Evolutionary conservation across 2,797 vertebrate species (phyloP).

Genomic region (Mormyrus proboscirostris): DNA sequence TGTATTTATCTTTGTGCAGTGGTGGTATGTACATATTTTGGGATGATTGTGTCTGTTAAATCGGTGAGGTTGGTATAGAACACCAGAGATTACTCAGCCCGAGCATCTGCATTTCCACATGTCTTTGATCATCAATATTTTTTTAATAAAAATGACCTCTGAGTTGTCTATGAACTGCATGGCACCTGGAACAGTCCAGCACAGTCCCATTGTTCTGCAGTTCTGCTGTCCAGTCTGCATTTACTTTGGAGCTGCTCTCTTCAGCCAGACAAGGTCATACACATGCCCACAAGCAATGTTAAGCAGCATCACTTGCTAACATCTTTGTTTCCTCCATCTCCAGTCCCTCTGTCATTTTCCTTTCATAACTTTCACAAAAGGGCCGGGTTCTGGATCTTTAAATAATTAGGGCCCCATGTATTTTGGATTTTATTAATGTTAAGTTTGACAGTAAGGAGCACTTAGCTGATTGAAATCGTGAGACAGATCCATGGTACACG

Average conservation of each 20-base stretch:
- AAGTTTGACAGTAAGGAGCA: background rate
- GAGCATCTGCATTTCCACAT: background rate
- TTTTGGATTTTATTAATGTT: background rate
- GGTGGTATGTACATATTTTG: background rate
- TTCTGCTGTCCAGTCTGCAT: background rate
- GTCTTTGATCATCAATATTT: background rate
- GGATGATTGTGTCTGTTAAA: background rate
- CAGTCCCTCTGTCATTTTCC: background rate
- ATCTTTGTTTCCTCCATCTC: background rate
- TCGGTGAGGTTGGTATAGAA: background rate
- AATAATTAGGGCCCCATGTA: background rate
- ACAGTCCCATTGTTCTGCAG: background rate
- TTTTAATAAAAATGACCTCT: background rate
- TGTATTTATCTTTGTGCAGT: background rate
- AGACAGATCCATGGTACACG: background rate
- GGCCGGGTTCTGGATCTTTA: background rate
- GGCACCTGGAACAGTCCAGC: background rate
- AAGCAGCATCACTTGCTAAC: background rate
- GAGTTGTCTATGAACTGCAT: background rate
- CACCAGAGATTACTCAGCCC: background rate
- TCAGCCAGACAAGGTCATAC: background rate
- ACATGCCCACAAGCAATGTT: background rate
- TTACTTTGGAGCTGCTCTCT: background rate
- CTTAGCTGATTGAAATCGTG: background rate
- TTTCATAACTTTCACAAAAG: background rate